These are phyloP conservation scores for Varecia variegata DNA, from an alignment of 2,797 vertebrate species.

Conservation along the genomic window DNA sequence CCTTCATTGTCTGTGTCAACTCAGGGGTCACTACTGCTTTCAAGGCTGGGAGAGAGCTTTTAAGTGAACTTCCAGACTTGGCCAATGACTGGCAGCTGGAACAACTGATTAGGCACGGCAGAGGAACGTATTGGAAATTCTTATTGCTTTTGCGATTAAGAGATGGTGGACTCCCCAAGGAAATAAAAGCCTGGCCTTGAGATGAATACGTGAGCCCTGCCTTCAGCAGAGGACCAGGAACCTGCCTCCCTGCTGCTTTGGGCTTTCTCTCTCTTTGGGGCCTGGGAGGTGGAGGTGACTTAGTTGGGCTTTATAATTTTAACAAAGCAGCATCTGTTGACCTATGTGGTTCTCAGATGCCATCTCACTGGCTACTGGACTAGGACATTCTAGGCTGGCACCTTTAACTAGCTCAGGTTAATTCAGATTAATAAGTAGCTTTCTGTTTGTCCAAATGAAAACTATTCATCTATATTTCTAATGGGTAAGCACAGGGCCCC, in stretches of 20 bases:
- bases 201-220: constrained; percentile 48
- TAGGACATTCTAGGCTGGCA: background rate
- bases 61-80: constrained; percentile 58
- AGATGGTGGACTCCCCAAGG: constrained; percentile 69
- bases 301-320: background rate
- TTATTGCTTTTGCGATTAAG: constrained; percentile 79
- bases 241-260: background rate
- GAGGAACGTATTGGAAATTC: constrained; percentile 73
- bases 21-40: constrained; percentile 67
- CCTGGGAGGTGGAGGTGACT: background rate
- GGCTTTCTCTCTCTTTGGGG: constrained; percentile 33
- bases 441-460: background rate
- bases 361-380: background rate
- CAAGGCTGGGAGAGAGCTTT: constrained; percentile 66
- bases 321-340: background rate
- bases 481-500: background rate
- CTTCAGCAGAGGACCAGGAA: constrained; percentile 40
- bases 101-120: constrained; percentile 78
- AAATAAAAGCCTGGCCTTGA: constrained; percentile 68
- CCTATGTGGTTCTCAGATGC: background rate
- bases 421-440: background rate
- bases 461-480: constrained; percentile 1
- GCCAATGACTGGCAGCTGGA: constrained; percentile 74
- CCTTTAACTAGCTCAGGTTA: constrained; percentile 36
- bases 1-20: constrained; percentile 72